phyloP scores from a whole-genome alignment of 37 sponge, comb jelly and placozoan species.

The Sycon ciliatum region DNA sequence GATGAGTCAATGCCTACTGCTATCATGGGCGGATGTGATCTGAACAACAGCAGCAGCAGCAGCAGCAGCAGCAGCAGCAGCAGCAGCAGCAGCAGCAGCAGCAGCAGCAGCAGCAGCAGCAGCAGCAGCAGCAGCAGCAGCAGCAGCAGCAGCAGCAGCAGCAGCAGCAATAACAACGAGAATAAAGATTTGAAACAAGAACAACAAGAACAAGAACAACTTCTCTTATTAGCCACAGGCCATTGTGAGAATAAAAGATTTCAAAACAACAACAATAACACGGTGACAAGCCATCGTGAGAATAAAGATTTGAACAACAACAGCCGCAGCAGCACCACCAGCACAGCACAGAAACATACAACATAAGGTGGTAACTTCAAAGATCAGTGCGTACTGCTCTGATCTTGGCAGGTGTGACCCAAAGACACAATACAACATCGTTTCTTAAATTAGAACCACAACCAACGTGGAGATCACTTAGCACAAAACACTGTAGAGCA shows the following conservation, averaged over 20 bases:
- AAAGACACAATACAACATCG: too few relatives aligned
- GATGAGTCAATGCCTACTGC: constrained; percentile 78
- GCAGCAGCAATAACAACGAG: too few relatives aligned
- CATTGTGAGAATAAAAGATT: background rate
- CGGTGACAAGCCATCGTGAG: background rate
- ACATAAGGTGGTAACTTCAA: too few relatives aligned
- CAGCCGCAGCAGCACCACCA: background rate
- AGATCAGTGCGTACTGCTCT: too few relatives aligned
- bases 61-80: background rate
- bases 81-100: background rate
- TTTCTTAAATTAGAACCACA: too few relatives aligned
- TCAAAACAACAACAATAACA: background rate
- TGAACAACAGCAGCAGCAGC: background rate
- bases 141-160: background rate
- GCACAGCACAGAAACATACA: too few relatives aligned
- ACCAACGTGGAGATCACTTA: too few relatives aligned
- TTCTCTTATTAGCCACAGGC: too few relatives aligned
- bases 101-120: background rate
- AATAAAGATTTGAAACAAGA: too few relatives aligned
- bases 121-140: background rate
- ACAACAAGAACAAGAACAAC: too few relatives aligned
- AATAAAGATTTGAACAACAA: background rate
- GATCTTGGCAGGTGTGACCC: too few relatives aligned
- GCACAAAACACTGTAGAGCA: too few relatives aligned
- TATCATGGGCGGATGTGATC: constrained; percentile 68